These are phyloP conservation scores for Drosophila rellima DNA, from an alignment of 2,888 invertebrate species.

Conservation along the genomic window DNA sequence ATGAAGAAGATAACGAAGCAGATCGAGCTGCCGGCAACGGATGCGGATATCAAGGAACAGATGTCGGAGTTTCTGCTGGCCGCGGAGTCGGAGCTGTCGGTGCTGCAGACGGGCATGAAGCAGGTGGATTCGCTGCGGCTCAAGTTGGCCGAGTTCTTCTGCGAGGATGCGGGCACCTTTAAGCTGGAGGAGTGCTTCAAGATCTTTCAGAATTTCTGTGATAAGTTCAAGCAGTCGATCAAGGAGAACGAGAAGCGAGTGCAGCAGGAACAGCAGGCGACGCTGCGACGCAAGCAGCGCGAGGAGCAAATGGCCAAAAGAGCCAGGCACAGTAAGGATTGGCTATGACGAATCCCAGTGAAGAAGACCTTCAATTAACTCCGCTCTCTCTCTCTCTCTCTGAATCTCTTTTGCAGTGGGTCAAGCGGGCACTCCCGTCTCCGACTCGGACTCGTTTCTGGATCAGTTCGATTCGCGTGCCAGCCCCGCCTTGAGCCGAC, in stretches of 20 bases:
- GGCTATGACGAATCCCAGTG: neutral
- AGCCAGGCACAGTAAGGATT: slow-evolving; percentile 87
- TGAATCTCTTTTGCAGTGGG: slow-evolving; percentile 86
- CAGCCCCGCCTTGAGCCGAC: slow-evolving; percentile 89
- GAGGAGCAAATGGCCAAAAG: slow-evolving; percentile 90
- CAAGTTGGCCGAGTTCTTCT: slow-evolving; percentile 96
- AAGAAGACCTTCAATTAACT: neutral
- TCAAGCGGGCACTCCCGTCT: slow-evolving; percentile 90
- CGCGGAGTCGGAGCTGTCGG: slow-evolving; percentile 92
- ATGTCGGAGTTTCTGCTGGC: slow-evolving; percentile 93
- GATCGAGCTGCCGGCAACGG: slow-evolving; percentile 91
- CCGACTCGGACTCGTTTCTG: slow-evolving; percentile 90
- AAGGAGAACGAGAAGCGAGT: slow-evolving; percentile 94
- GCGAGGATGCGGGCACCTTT: slow-evolving; percentile 95
- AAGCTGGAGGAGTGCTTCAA: slow-evolving; percentile 97
- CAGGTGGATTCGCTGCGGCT: slow-evolving; percentile 93
- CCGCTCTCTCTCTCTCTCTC: too few species aligned
- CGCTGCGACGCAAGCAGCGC: slow-evolving; percentile 90
- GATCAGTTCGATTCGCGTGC: slow-evolving; percentile 91
- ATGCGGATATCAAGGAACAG: slow-evolving; percentile 93
- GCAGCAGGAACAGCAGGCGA: slow-evolving; percentile 94
- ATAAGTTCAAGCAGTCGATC: slow-evolving; percentile 93
- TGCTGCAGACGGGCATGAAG: slow-evolving; percentile 92
- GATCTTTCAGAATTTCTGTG: slow-evolving; percentile 95
- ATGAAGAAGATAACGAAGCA: slow-evolving; percentile 93